phyloP scores from a whole-genome alignment of 2,888 invertebrate genomes.

The Iphiclides podalirius region DNA sequence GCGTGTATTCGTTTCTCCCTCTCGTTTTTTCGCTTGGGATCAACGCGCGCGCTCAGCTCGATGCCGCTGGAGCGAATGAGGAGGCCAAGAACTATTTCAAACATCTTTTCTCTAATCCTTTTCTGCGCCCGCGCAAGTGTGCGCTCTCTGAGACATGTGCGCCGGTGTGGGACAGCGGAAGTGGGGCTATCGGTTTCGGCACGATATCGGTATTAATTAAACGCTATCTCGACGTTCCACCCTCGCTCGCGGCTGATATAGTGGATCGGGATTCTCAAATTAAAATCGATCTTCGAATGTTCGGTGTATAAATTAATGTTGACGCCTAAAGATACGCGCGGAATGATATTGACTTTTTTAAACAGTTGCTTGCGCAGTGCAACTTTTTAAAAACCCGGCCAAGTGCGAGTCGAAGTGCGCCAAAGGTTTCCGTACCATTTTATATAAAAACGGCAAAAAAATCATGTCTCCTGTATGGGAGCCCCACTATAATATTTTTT shows the following conservation, averaged over 20 bases:
- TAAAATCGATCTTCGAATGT: background rate
- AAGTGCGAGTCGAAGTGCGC: no score
- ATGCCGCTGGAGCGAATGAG: slow-evolving; percentile 71
- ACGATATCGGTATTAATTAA: slow-evolving; percentile 42
- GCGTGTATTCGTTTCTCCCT: slow-evolving; percentile 46
- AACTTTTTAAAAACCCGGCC: no score
- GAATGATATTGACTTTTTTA: no score
- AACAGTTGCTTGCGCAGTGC: no score
- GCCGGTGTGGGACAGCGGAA: slow-evolving; percentile 49
- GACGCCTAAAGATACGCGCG: no score
- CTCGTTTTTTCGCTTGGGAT: slow-evolving; percentile 31
- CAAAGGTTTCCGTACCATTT: no score
- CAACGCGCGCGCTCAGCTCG: slow-evolving; percentile 64
- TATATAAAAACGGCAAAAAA: no score
- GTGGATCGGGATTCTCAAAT: slow-evolving; percentile 9
- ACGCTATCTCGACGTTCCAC: slow-evolving; percentile 3
- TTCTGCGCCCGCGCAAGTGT: slow-evolving; percentile 61
- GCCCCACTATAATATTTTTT: no score
- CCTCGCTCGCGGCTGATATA: background rate
- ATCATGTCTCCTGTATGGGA: no score
- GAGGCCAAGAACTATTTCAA: slow-evolving; percentile 74
- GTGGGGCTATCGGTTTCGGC: slow-evolving; percentile 42
- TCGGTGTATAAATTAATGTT: no score
- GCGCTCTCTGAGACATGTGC: slow-evolving; percentile 44
- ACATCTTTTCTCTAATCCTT: slow-evolving; percentile 75